Conservation (phyloP, 1,140 invertebrate species). For the Zaprionus ghesquierei region DNA sequence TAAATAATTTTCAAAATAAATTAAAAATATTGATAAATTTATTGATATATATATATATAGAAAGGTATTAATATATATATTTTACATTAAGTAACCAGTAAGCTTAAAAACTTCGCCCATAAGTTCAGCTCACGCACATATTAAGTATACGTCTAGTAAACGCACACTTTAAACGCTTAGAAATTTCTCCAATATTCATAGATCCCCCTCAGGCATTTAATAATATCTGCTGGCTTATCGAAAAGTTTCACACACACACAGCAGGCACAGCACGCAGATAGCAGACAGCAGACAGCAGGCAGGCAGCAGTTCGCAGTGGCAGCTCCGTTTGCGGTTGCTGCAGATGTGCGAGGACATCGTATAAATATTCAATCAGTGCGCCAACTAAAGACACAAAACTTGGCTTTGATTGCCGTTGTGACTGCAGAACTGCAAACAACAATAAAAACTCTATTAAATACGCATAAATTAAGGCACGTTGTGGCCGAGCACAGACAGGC, state of each 20-base stretch:
- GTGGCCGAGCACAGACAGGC: conserved; percentile 2
- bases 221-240: not conserved
- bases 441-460: conserved; percentile 81
- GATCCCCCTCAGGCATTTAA: not conserved
- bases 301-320: not conserved
- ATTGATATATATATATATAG: too few species aligned
- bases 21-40: too few species aligned
- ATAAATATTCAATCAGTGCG: conserved; percentile 77
- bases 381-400: conserved; percentile 51
- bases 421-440: conserved; percentile 68
- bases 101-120: too few species aligned
- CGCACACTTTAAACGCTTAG: not conserved
- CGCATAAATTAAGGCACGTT: conserved; percentile 68
- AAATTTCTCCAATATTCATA: not conserved
- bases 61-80: too few species aligned
- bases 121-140: too few species aligned
- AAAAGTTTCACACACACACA: not conserved
- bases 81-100: too few species aligned
- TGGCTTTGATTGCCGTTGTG: conserved; percentile 27
- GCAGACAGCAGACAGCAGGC: not conserved
- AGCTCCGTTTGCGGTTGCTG: not conserved
- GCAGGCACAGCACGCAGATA: not conserved
- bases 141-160: too few species aligned
- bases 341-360: conserved; percentile 17
- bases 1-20: too few species aligned